These are phyloP conservation scores for Dicentrarchus labrax DNA, from an alignment of 2,113 vertebrate genomes.

Conservation along the genomic window DNA sequence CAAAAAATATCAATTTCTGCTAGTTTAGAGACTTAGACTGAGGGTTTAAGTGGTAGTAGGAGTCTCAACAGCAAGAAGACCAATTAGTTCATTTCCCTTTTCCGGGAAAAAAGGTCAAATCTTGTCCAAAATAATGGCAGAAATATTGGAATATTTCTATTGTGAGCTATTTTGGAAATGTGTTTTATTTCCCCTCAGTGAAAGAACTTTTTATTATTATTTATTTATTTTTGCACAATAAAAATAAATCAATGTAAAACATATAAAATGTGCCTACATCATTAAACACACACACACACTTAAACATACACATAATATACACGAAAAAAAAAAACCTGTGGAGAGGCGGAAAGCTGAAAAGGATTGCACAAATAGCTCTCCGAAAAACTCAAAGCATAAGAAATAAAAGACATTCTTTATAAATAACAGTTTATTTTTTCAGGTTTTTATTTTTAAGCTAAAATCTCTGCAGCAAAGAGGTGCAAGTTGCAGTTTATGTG, in stretches of 20 bases:
- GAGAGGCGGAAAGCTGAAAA: too few species aligned
- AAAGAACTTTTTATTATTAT: not conserved
- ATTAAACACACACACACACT: not conserved
- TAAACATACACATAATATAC: too few species aligned
- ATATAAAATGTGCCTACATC: not conserved
- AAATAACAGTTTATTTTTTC: too few species aligned
- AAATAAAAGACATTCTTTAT: not conserved
- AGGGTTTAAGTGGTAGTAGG: not conserved
- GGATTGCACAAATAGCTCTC: not conserved
- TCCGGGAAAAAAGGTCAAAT: not conserved
- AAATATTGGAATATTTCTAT: not conserved
- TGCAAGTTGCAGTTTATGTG: too few species aligned
- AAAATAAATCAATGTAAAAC: not conserved
- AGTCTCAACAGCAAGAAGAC: not conserved
- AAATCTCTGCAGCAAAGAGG: not conserved
- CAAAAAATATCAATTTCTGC: conserved; percentile 48
- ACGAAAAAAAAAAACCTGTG: not conserved
- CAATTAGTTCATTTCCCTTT: not conserved
- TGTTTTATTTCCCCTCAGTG: not conserved
- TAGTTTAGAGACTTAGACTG: not conserved
- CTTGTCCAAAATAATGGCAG: not conserved
- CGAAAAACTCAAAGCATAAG: not conserved
- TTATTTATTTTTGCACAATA: not conserved
- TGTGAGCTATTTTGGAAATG: not conserved
- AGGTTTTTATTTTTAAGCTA: too few species aligned